Base-by-base conservation (phyloP, 1,140 invertebrate species). In the Venustaconcha ellipsiformis region DNA sequence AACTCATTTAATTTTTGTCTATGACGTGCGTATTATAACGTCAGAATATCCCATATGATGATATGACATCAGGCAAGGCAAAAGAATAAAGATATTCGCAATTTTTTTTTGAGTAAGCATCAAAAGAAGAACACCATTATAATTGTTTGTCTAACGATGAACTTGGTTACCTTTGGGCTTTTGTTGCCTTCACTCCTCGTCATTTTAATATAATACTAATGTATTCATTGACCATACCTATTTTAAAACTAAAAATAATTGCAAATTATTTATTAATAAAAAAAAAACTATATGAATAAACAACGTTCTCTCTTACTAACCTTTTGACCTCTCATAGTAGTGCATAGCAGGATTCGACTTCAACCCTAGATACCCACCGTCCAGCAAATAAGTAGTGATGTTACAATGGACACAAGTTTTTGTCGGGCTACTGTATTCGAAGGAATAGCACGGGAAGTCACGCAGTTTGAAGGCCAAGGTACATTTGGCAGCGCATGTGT, bases 311-410 rank as follows among this genome's bases (percentile, higher is more conserved):
- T 48, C 23, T 62, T 62, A 56, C 72, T 56, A n/a, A 82, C 80
- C 78, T 79, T 82, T 82, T 60, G 72, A 72, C 70, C 78, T 72
- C 60, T 82, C 80, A 65, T 72, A 82, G 56, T 79, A 82, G 67
- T 79, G 60, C 56, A 82, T 76, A 2, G 68, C 64, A 3, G 11
- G 12, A 56, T 79, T 82, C 11, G 75, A 57, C 6, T 74, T 64
- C 15, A 82, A 57, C 4, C 80, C 78, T 18, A 82, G 72, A 59
- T 74, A 82, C 0, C 80, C 80, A 67, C 72, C 76, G 37, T 79
- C 75, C 13, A 82, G 55, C 26, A 79, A 58, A 5, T 76, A 58
- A n/a, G 80, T 78, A 18, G 80, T 82, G 12, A 82, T 72, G 26
- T 82, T 82, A 17, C 78, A 79, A 23, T 77, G 78, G 15, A 79